Evolutionary conservation across 2,113 vertebrate genomes (phyloP).

Genomic region (Lepus americanus): DNA sequence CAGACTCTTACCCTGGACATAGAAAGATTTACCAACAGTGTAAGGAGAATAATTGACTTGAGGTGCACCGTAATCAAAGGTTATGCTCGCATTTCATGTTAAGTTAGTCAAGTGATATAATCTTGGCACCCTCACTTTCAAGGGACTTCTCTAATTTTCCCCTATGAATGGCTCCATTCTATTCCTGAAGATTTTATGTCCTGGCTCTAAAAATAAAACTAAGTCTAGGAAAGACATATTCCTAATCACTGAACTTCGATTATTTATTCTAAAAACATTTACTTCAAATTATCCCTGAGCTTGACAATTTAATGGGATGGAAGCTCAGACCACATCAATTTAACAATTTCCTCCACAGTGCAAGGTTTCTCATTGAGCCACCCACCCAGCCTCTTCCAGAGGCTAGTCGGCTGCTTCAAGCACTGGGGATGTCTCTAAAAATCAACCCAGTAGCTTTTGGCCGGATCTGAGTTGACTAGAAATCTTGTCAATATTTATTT

Average conservation of each 20-base stretch:
- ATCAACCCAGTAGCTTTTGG: not conserved
- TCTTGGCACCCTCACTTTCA: not conserved
- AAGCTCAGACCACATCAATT: not conserved
- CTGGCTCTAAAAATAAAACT: slow-evolving; percentile 63
- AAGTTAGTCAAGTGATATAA: not conserved
- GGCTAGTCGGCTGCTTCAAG: not conserved
- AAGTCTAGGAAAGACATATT: slow-evolving; percentile 27
- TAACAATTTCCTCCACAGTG: not conserved
- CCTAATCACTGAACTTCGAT: slow-evolving; percentile 58
- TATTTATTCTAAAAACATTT: slow-evolving; percentile 68
- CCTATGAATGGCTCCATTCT: slow-evolving; percentile 28
- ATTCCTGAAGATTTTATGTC: slow-evolving; percentile 55
- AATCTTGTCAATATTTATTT: slow-evolving; percentile 3
- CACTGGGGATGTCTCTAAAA: not conserved
- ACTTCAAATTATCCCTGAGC: slow-evolving; percentile 1
- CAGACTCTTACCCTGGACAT: not conserved
- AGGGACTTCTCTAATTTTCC: not conserved
- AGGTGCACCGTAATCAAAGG: not conserved
- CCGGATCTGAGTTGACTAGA: not conserved
- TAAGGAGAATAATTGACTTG: slow-evolving; percentile 19
- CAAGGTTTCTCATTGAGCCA: not conserved
- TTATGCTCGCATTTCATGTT: not conserved
- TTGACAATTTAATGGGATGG: not conserved
- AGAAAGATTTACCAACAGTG: not conserved
- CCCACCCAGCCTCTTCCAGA: not conserved